A percentile compares a stretch with the other conserved stretches of the same genome.
Evolutionary conservation across 1,140 invertebrate species (phyloP).

Genomic region (Arion vulgaris): DNA sequence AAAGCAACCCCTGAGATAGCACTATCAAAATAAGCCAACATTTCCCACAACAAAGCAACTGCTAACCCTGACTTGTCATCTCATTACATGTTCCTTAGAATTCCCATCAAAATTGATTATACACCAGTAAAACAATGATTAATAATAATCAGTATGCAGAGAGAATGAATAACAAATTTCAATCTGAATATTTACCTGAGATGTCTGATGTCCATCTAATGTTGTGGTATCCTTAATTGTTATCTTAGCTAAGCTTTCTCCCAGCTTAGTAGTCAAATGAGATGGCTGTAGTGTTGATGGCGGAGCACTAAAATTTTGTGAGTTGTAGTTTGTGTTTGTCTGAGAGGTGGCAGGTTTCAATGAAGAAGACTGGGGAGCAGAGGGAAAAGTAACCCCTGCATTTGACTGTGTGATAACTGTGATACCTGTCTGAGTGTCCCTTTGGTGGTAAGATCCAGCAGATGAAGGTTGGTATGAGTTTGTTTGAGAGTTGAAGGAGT

Average conservation of each 20-base stretch:
- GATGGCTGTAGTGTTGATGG: slow-evolving; percentile 54
- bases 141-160: too few relatives aligned
- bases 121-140: too few relatives aligned
- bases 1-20: too few relatives aligned
- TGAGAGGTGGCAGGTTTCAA: slow-evolving; percentile 41
- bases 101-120: too few relatives aligned
- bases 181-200: slow-evolving; percentile 53
- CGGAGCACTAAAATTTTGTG: slow-evolving; percentile 46
- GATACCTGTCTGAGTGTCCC: slow-evolving; percentile 47
- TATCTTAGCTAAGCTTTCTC: slow-evolving; percentile 67
- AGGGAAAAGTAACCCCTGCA: slow-evolving; percentile 11
- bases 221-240: slow-evolving; percentile 58
- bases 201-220: slow-evolving; percentile 56
- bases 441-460: slow-evolving; percentile 47
- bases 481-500: slow-evolving; percentile 46
- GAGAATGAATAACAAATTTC: too few relatives aligned
- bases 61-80: too few relatives aligned
- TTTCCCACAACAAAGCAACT: too few relatives aligned
- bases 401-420: slow-evolving; percentile 29
- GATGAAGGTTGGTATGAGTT: slow-evolving; percentile 44
- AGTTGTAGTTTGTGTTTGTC: slow-evolving; percentile 44
- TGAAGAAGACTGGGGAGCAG: slow-evolving; percentile 7
- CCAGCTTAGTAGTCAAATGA: slow-evolving; percentile 61
- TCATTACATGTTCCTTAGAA: too few relatives aligned
- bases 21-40: too few relatives aligned